Evolutionary conservation across 2,113 vertebrate species (phyloP).

Genomic region (Trogon melanurus): DNA sequence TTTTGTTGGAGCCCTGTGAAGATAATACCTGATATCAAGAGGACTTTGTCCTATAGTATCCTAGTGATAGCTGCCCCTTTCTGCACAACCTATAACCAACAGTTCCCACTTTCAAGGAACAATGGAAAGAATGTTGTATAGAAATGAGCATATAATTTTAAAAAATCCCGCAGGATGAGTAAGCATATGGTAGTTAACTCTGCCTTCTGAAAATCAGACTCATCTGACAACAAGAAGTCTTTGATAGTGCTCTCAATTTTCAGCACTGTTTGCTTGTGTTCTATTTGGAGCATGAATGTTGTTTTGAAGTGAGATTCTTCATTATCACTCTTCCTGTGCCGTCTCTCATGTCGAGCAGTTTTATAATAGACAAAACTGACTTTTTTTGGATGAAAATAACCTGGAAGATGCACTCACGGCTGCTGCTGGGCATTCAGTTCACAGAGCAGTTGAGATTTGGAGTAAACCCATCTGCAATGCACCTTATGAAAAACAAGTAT

Average conservation of each 20-base stretch:
- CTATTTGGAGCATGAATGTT: neutral
- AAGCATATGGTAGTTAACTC: neutral
- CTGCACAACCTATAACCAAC: neutral
- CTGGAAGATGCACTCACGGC: neutral
- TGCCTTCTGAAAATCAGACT: neutral
- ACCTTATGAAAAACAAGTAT: neutral
- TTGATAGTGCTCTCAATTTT: neutral
- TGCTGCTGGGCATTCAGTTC: neutral
- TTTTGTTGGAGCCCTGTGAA: neutral
- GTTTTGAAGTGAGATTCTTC: neutral
- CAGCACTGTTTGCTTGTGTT: neutral
- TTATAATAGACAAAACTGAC: neutral
- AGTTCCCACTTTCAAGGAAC: neutral
- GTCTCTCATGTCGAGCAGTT: neutral
- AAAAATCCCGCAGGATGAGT: neutral
- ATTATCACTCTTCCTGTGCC: neutral
- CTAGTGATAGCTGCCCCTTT: neutral
- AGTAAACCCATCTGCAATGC: neutral
- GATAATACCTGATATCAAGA: neutral
- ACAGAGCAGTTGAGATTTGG: neutral
- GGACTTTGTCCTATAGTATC: neutral
- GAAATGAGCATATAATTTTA: neutral
- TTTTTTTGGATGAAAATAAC: neutral
- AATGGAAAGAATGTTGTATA: neutral
- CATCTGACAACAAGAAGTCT: neutral